These are phyloP conservation scores for Hemitrygon akajei DNA, from an alignment of 2,797 vertebrate genomes.

Conservation along the genomic window DNA sequence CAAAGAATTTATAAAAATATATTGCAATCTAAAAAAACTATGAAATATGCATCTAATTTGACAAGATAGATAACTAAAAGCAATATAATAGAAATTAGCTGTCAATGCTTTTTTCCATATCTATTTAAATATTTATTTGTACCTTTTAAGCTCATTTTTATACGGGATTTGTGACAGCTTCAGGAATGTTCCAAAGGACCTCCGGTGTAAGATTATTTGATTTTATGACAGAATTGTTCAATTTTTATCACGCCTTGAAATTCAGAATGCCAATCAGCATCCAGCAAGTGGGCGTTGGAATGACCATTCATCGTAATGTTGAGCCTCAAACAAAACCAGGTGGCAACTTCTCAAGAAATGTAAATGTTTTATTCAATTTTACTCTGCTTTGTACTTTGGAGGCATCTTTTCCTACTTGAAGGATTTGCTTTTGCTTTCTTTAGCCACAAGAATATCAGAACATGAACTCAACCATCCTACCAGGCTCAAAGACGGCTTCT, in stretches of 20 bases:
- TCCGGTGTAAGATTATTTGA: not conserved
- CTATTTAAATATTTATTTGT: constrained; percentile 35
- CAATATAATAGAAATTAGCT: constrained; percentile 12
- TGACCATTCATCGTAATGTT: not conserved
- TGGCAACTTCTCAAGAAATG: not conserved
- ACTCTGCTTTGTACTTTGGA: not conserved
- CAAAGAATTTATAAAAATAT: constrained; percentile 4
- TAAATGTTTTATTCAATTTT: not conserved
- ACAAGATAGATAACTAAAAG: not conserved
- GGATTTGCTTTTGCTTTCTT: not conserved
- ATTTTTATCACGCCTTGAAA: not conserved
- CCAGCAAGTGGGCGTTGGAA: not conserved
- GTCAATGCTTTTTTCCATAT: not conserved
- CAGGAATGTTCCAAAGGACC: not conserved
- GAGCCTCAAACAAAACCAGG: not conserved
- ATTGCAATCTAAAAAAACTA: not conserved
- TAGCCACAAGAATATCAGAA: not conserved
- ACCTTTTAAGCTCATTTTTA: not conserved
- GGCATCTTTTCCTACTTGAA: not conserved
- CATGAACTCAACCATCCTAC: not conserved
- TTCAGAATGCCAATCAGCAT: not conserved
- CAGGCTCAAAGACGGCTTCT: too few species aligned
- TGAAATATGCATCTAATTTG: not conserved
- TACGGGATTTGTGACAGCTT: not conserved
- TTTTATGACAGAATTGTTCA: not conserved